Evolutionary conservation across 1,140 invertebrate genomes (phyloP).

Genomic region (Artemia franciscana): DNA sequence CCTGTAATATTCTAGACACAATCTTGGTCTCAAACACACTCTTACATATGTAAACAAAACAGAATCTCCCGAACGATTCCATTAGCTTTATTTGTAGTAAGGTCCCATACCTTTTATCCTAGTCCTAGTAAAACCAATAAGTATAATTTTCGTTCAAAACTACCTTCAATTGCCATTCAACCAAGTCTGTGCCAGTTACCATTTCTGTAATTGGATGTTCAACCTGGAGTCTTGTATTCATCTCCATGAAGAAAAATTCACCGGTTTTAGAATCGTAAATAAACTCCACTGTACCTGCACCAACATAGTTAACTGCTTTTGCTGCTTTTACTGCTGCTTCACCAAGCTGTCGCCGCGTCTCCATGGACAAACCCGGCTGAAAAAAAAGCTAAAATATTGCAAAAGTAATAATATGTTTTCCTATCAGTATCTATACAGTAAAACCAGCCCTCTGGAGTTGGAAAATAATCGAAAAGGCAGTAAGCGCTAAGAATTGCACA

Average conservation of each 20-base stretch:
- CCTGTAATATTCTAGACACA: no score
- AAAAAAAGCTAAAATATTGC: slow-evolving; percentile 8
- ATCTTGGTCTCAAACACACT: neutral
- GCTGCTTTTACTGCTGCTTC: slow-evolving; percentile 73
- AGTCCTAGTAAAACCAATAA: neutral
- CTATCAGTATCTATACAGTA: no score
- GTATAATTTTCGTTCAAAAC: slow-evolving; percentile 11
- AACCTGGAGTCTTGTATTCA: slow-evolving; percentile 83
- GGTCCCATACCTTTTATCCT: neutral
- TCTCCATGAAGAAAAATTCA: slow-evolving; percentile 97
- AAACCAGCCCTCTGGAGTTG: no score
- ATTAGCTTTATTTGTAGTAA: slow-evolving; percentile 10
- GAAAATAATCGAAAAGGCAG: no score
- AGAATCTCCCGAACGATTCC: slow-evolving; percentile 10
- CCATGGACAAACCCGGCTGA: slow-evolving; percentile 43
- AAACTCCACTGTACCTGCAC: slow-evolving; percentile 89
- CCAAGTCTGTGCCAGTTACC: slow-evolving; percentile 78
- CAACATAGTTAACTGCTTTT: slow-evolving; percentile 59
- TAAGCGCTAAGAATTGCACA: no score
- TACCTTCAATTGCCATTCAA: slow-evolving; percentile 77
- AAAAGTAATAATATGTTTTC: no score
- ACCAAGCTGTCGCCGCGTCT: slow-evolving; percentile 51
- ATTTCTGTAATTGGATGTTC: slow-evolving; percentile 98
- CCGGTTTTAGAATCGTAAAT: slow-evolving; percentile 56
- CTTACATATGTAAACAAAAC: slow-evolving; percentile 3